Conservation (phyloP, 2,888 invertebrate species). For the Tipula lateralis region DNA sequence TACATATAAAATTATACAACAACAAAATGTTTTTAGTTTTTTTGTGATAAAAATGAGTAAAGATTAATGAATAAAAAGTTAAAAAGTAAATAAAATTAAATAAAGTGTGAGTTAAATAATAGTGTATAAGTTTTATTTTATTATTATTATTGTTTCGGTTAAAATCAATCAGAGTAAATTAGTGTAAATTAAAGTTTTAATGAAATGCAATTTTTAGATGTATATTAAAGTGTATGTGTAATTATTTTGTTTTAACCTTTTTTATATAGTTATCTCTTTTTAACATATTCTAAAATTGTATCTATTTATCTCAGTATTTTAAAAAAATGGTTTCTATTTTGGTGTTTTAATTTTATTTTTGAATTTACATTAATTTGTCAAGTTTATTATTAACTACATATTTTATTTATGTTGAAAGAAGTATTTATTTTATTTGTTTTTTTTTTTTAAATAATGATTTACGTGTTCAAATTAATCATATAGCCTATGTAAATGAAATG, state of each 20-base stretch:
- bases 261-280: neutral
- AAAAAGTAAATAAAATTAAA: neutral
- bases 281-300: neutral
- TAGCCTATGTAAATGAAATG: neutral
- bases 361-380: neutral
- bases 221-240: conserved; percentile 6
- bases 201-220: neutral
- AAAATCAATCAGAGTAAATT: neutral
- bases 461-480: neutral
- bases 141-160: neutral
- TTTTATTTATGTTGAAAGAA: neutral
- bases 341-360: neutral
- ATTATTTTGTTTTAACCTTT: neutral
- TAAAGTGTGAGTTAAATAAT: neutral
- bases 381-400: neutral
- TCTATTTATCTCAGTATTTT: neutral
- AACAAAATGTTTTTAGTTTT: neutral
- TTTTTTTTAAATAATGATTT: neutral
- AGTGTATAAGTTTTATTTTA: neutral
- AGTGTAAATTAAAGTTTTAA: neutral
- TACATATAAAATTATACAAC: neutral
- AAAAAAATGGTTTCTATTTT: conserved; percentile 24
- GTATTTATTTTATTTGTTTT: neutral
- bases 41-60: neutral
- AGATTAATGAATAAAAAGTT: neutral